phyloP scores from a whole-genome alignment of 2,888 invertebrate species.

The Eilema sororculum region DNA sequence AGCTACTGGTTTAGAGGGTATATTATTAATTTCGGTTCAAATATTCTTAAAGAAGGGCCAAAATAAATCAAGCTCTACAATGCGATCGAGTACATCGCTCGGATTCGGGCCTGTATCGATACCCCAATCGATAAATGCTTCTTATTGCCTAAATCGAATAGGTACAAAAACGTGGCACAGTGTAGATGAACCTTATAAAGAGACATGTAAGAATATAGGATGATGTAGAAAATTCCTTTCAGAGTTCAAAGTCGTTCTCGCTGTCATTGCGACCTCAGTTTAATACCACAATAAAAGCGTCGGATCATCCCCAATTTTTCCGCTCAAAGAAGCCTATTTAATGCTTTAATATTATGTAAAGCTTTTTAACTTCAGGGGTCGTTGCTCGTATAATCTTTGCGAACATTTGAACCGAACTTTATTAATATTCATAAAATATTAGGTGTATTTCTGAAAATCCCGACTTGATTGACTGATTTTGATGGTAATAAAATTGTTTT shows the following conservation, averaged over 20 bases:
- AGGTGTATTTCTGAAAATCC: not conserved
- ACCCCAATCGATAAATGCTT: no score
- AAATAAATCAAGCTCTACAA: no score
- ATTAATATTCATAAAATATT: constrained; percentile 16
- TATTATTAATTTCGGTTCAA: no score
- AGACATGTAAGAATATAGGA: not conserved
- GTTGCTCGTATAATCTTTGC: constrained; percentile 42
- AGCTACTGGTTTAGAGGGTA: no score
- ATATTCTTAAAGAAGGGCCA: no score
- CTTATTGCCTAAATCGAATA: no score
- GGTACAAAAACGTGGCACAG: no score
- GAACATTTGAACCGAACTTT: constrained; percentile 19
- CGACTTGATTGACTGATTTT: not conserved
- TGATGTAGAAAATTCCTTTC: not conserved
- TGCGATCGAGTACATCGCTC: not conserved
- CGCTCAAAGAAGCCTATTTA: constrained; percentile 39
- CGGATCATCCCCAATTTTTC: constrained; percentile 41
- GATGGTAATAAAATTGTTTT: not conserved
- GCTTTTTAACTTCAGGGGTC: constrained; percentile 44
- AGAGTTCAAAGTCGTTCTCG: not conserved
- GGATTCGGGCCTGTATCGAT: not conserved
- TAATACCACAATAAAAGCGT: constrained; percentile 37
- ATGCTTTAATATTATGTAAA: constrained; percentile 37
- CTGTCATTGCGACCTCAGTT: constrained; percentile 17
- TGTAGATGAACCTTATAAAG: not conserved